Evolutionary conservation across 2,797 vertebrate species (phyloP).

Genomic region (Semaprochilodus insignis): DNA sequence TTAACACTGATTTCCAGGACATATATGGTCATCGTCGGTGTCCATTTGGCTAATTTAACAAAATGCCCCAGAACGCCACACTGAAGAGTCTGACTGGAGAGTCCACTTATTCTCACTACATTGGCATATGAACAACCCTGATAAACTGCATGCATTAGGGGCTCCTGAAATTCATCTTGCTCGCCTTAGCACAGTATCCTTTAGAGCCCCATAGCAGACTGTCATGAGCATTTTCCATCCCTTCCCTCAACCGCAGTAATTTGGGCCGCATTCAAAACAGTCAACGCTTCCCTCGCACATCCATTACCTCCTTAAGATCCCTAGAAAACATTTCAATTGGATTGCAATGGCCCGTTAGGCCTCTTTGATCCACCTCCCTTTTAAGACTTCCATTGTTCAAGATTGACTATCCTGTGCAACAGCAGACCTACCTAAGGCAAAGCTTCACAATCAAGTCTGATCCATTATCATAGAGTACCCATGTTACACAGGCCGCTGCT

Average conservation of each 20-base stretch:
- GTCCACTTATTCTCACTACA: constrained; percentile 11
- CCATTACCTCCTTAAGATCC: constrained; percentile 82
- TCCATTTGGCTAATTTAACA: constrained; percentile 13
- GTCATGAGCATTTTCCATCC: constrained; percentile 74
- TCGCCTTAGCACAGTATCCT: constrained; percentile 24
- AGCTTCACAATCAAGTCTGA: constrained; percentile 60
- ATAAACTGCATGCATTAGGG: constrained; percentile 27
- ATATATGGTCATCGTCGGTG: background rate
- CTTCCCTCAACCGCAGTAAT: constrained; percentile 73
- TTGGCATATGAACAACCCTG: background rate
- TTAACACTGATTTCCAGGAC: background rate
- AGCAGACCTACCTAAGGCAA: constrained; percentile 63
- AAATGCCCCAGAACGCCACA: constrained; percentile 6
- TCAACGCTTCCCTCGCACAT: constrained; percentile 74
- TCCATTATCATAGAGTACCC: constrained; percentile 54
- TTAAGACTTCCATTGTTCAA: constrained; percentile 82
- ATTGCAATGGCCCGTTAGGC: constrained; percentile 84
- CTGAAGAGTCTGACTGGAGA: constrained; percentile 14
- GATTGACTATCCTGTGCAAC: constrained; percentile 80
- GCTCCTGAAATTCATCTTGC: constrained; percentile 38
- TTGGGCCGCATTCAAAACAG: constrained; percentile 72
- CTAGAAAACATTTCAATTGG: constrained; percentile 86
- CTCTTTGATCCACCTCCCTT: constrained; percentile 83
- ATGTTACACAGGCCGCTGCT: constrained; percentile 55
- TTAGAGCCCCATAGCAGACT: constrained; percentile 60